phyloP scores from a whole-genome alignment of 2,113 vertebrate species.

The Erythrocercus mccallii region DNA sequence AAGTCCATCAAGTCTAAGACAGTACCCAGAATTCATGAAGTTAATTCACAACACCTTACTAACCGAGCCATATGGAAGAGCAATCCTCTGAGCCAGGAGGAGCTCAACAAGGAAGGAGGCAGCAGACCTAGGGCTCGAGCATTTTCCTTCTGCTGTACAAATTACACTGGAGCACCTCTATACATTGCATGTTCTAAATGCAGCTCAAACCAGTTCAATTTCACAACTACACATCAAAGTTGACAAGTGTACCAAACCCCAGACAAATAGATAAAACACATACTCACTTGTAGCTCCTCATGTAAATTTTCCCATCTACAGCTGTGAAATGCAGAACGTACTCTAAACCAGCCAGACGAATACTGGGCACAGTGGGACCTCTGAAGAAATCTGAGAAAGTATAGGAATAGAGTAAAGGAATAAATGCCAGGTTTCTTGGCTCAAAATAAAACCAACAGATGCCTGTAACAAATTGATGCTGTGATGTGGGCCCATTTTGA shows the following conservation, averaged over 20 bases:
- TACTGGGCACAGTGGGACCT: slow-evolving; percentile 81
- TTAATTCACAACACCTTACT: background rate
- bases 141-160: background rate
- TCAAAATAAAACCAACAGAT: background rate
- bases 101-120: background rate
- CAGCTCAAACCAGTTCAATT: background rate
- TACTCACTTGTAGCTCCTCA: slow-evolving; percentile 93
- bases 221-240: background rate
- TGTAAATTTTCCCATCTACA: slow-evolving; percentile 85
- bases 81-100: background rate
- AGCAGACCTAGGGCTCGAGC: background rate
- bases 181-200: background rate
- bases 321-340: slow-evolving; percentile 91
- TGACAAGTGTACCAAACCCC: background rate
- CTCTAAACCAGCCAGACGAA: slow-evolving; percentile 93
- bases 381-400: slow-evolving; percentile 88
- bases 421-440: background rate
- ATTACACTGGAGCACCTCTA: background rate
- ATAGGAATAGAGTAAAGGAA: background rate
- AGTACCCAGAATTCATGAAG: background rate
- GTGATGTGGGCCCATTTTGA: background rate
- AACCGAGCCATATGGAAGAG: background rate
- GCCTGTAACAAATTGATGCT: background rate
- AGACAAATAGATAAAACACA: background rate
- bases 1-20: background rate